These are phyloP conservation scores for Danio choprae DNA, from an alignment of 2,797 vertebrate species.

Conservation along the genomic window DNA sequence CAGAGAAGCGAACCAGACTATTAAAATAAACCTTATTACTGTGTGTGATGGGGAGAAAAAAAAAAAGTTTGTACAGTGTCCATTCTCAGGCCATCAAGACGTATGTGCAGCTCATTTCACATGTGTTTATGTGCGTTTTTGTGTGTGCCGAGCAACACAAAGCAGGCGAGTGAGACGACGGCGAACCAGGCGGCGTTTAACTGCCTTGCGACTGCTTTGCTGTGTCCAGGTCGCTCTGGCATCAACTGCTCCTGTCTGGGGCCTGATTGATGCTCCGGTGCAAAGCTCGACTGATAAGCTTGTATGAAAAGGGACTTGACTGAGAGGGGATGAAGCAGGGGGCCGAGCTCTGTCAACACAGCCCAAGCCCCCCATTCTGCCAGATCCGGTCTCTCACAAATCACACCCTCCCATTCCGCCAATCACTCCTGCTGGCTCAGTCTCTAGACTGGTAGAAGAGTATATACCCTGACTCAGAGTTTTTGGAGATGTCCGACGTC, in stretches of 20 bases:
- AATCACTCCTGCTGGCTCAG: conserved; percentile 74
- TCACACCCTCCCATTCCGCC: conserved; percentile 63
- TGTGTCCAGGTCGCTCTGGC: conserved; percentile 49
- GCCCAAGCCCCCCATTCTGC: conserved; percentile 50
- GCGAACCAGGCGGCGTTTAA: conserved; percentile 25
- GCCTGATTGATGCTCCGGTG: conserved; percentile 51
- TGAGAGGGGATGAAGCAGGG: conserved; percentile 53
- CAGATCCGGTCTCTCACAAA: conserved; percentile 53
- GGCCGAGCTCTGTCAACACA: conserved; percentile 31
- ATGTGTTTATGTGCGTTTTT: conserved; percentile 41
- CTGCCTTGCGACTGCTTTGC: conserved; percentile 49
- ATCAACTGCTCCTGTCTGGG: conserved; percentile 55
- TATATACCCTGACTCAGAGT: conserved; percentile 99
- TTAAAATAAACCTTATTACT: conserved; percentile 5
- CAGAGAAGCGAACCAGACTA: conserved; percentile 36
- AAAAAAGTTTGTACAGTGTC: conserved; percentile 28
- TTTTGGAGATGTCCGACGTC: conserved; percentile 99
- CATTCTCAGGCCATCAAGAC: conserved; percentile 34
- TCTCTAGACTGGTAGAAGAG: conserved; percentile 99
- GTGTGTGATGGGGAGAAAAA: conserved; percentile 7
- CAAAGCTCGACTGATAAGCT: conserved; percentile 59
- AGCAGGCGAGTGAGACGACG: conserved; percentile 46
- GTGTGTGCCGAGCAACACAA: conserved; percentile 39
- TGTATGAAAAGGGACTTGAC: conserved; percentile 56
- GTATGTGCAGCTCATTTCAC: conserved; percentile 26